Base-by-base conservation (phyloP, 2,797 vertebrate species). In the Sebastolobus altivelis region DNA sequence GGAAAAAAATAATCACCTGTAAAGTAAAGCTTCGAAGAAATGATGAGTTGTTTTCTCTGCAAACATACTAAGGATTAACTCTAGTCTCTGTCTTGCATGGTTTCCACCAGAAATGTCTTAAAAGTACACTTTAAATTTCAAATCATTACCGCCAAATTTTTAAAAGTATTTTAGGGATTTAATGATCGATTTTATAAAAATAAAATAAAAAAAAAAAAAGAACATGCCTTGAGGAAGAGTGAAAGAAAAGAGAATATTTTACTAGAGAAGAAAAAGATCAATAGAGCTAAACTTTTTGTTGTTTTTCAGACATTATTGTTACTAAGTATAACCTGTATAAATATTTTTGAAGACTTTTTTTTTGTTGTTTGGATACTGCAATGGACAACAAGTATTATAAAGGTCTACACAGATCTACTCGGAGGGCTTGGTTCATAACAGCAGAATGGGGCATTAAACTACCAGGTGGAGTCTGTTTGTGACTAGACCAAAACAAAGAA, bases 301-400 rank as follows among this genome's bases (percentile, higher is more conserved):
- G 20, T 80, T 85, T 88, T 87, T 82, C 40, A 83, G 55, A 86
- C 31, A 82, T 88, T 88, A 62, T 62, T 82, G 20, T 72, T 68
- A 58, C 25, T 77, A 85, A 52, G 46, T 82, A 69, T 65, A 81
- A 79, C 46, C 62, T 83, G 46, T 77, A 71, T 75, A 78, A 43
- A 80, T 77, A 76, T 79, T 85, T 72, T 73, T 20, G 67, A 83
- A 59, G 61, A 11, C 13, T 54, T 37, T 70, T 83, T 81, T 85
- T 54, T 73, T 68, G 46, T 88, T 82, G 72, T 86, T 86, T 87
- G 59, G 75, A 87, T 89, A 87, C 85, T 83, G 80, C 65, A 67
- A 65, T 61, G 33, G 77, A 84, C 75, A 80, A 67, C 27, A 83
- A 65, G 27, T 68, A 79, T 72, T 38, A 72, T 81, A 43, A 77